Evolutionary conservation across 2,113 vertebrate genomes (phyloP).

Genomic region (Tenebrosternarchus preto): DNA sequence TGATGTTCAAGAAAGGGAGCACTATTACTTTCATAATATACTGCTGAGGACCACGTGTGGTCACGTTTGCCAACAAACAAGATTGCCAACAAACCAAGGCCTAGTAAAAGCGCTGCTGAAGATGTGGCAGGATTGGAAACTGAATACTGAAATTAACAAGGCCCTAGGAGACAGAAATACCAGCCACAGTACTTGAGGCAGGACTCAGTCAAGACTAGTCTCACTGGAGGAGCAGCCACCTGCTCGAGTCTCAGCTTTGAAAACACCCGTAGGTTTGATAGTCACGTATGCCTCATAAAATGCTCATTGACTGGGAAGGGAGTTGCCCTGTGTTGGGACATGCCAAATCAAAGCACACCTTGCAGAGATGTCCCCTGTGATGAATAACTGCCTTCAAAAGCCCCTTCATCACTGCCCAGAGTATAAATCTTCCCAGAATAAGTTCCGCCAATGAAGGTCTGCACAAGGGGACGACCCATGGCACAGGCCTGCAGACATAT

Average conservation of each 20-base stretch:
- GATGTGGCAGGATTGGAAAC: slow-evolving; percentile 4
- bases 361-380: slow-evolving; percentile 9
- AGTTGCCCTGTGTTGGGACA: slow-evolving; percentile 18
- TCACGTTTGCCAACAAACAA: slow-evolving; percentile 20
- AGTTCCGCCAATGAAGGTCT: neutral
- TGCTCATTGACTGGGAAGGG: slow-evolving; percentile 10
- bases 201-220: slow-evolving; percentile 30
- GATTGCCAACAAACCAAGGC: slow-evolving; percentile 32
- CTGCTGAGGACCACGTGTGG: neutral
- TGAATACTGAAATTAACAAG: slow-evolving; percentile 11
- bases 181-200: neutral
- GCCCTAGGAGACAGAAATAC: slow-evolving; percentile 8
- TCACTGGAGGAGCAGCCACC: neutral
- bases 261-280: slow-evolving; percentile 3
- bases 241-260: neutral
- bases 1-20: slow-evolving; percentile 9
- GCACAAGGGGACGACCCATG: neutral
- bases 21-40: slow-evolving; percentile 5
- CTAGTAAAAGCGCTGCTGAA: slow-evolving; percentile 30
- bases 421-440: slow-evolving; percentile 29
- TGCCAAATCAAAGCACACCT: slow-evolving; percentile 30
- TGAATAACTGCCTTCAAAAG: slow-evolving; percentile 29
- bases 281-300: slow-evolving; percentile 24
- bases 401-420: slow-evolving; percentile 10
- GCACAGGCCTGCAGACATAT: too few species aligned